phyloP scores from a whole-genome alignment of 2,888 invertebrate genomes.

The Neocrepidodera transversa region DNA sequence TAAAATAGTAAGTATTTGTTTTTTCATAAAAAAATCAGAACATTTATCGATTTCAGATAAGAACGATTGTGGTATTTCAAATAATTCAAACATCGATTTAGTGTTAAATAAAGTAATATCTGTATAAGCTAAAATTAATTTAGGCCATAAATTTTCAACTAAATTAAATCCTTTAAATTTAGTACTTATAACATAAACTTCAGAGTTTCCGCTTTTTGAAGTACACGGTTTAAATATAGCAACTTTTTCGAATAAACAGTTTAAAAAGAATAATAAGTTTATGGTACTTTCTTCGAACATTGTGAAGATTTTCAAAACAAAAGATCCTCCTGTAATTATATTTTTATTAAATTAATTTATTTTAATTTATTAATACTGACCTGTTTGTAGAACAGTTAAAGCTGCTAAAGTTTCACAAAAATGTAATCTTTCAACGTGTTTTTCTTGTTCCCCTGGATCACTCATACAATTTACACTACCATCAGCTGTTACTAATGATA shows the following conservation, averaged over 20 bases:
- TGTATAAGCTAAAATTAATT: constrained; percentile 48
- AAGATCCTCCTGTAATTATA: constrained; percentile 68
- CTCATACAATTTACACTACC: constrained; percentile 90
- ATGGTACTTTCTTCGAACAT: constrained; percentile 85
- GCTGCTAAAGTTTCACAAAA: constrained; percentile 85
- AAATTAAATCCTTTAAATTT: constrained; percentile 64
- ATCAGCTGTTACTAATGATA: constrained; percentile 85
- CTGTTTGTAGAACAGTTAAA: constrained; percentile 69
- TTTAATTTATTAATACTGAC: constrained; percentile 30
- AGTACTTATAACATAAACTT: constrained; percentile 83
- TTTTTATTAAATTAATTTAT: background rate
- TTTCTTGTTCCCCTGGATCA: constrained; percentile 88
- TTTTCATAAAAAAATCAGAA: constrained; percentile 70
- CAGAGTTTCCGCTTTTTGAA: constrained; percentile 95
- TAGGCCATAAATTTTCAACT: constrained; percentile 45
- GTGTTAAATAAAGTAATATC: constrained; percentile 24
- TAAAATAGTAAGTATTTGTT: constrained; percentile 73
- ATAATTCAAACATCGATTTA: constrained; percentile 67
- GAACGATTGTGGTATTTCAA: constrained; percentile 69
- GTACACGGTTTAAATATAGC: constrained; percentile 86
- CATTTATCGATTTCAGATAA: constrained; percentile 71
- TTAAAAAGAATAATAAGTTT: constrained; percentile 79
- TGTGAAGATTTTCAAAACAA: constrained; percentile 91
- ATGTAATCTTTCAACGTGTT: constrained; percentile 77
- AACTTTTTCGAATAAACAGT: constrained; percentile 76